Evolutionary conservation across 1,140 invertebrate species (phyloP).

Genomic region (Drosophila pseudoananassae): DNA sequence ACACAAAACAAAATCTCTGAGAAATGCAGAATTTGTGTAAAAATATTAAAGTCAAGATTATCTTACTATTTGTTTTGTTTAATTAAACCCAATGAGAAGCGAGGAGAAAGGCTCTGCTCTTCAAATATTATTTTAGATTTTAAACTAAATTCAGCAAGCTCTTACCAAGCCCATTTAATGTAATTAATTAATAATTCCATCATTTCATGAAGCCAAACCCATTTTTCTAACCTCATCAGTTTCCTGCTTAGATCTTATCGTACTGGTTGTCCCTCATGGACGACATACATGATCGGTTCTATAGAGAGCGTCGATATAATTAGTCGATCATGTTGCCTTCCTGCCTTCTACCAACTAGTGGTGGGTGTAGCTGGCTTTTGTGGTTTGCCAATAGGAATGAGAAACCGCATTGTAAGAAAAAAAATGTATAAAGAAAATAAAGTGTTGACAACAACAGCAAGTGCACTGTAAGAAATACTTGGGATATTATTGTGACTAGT

Average conservation of each 20-base stretch:
- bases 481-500: too few relatives aligned
- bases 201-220: conserved; percentile 17
- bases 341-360: conserved; percentile 14
- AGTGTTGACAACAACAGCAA: conserved; percentile 48
- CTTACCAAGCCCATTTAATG: too few relatives aligned
- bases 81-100: too few relatives aligned
- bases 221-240: conserved; percentile 21
- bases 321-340: conserved; percentile 2
- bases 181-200: conserved; percentile 1
- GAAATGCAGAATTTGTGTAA: not conserved
- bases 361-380: conserved; percentile 33
- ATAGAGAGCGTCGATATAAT: not conserved
- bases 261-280: conserved; percentile 26
- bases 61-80: too few relatives aligned
- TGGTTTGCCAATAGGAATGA: conserved; percentile 44
- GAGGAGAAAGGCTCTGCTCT: too few relatives aligned
- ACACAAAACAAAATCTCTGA: not conserved
- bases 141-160: too few relatives aligned
- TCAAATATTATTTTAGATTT: too few relatives aligned
- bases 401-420: conserved; percentile 5
- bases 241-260: conserved; percentile 49
- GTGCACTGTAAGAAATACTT: not conserved
- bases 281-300: conserved; percentile 15
- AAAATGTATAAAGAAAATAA: not conserved
- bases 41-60: too few relatives aligned